Percentiles rank a stretch among this genome's conserved stretches.
Evolutionary conservation across 1,140 invertebrate species (phyloP).

Genomic region (Coptotermes formosanus): DNA sequence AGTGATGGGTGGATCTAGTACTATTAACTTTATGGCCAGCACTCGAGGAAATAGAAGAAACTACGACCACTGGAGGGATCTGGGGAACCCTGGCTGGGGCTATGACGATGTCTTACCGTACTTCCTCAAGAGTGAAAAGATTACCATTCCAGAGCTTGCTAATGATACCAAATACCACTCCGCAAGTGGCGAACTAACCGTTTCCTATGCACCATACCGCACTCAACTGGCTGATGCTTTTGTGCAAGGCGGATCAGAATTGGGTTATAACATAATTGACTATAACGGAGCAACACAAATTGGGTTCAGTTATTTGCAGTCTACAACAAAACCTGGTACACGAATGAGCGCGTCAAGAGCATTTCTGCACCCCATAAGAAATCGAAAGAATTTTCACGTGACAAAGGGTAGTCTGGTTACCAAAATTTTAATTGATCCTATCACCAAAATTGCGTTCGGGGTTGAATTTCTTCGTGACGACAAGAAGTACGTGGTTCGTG

Average conservation of each 20-base stretch:
- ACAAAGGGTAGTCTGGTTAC: constrained; percentile 46
- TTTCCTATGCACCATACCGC: constrained; percentile 40
- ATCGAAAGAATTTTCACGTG: constrained; percentile 51
- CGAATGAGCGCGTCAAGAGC: constrained; percentile 53
- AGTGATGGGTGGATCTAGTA: constrained; percentile 59
- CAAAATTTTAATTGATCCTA: constrained; percentile 52
- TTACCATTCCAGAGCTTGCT: constrained; percentile 37
- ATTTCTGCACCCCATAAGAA: constrained; percentile 50
- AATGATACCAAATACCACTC: constrained; percentile 40
- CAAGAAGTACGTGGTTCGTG: constrained; percentile 42
- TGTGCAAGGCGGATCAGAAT: constrained; percentile 48
- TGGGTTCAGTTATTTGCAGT: constrained; percentile 44
- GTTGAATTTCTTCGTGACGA: constrained; percentile 50
- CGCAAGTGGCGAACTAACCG: constrained; percentile 43
- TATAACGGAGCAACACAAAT: constrained; percentile 43
- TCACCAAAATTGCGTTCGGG: constrained; percentile 51
- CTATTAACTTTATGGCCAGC: constrained; percentile 63
- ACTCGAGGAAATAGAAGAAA: constrained; percentile 58
- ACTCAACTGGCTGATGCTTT: constrained; percentile 44
- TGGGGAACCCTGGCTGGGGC: constrained; percentile 60
- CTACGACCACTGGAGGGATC: constrained; percentile 61
- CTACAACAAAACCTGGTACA: constrained; percentile 50
- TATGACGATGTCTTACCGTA: constrained; percentile 57
- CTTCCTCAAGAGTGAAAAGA: constrained; percentile 48
- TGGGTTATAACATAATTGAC: constrained; percentile 49